Evolutionary conservation across 2,797 vertebrate species (phyloP).

Genomic region (Danio albolineatus): DNA sequence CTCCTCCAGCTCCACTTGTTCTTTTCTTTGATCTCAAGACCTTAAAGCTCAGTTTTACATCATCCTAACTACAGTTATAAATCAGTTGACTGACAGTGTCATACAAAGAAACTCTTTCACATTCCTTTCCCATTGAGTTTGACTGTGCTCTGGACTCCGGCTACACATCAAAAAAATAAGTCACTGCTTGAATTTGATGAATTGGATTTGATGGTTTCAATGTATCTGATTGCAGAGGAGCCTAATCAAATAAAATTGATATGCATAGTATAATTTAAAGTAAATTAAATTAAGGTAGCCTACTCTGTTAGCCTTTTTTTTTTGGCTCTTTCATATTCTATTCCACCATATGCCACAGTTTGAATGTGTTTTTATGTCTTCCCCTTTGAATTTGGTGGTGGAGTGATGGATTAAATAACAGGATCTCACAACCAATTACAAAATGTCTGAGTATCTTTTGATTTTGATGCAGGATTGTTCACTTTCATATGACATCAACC

Average conservation of each 20-base stretch:
- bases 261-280: not conserved
- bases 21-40: constrained; percentile 39
- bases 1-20: not conserved
- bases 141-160: not conserved
- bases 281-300: no score
- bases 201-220: not conserved
- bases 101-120: constrained; percentile 1
- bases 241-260: not conserved
- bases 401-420: constrained; percentile 20
- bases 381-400: not conserved
- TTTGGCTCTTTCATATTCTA: not conserved
- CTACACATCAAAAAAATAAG: not conserved
- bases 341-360: not conserved
- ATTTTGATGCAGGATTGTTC: constrained; percentile 17
- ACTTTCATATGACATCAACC: constrained; percentile 32
- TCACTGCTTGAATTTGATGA: not conserved
- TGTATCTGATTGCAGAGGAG: not conserved
- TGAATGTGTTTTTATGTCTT: not conserved
- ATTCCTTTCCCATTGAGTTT: not conserved
- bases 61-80: constrained; percentile 45
- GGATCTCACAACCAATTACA: constrained; percentile 24
- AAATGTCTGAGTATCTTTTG: constrained; percentile 2
- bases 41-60: constrained; percentile 39
- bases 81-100: constrained; percentile 23
- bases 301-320: not conserved